Base-by-base conservation (phyloP, 1,140 invertebrate genomes). In the Papilio machaon region DNA sequence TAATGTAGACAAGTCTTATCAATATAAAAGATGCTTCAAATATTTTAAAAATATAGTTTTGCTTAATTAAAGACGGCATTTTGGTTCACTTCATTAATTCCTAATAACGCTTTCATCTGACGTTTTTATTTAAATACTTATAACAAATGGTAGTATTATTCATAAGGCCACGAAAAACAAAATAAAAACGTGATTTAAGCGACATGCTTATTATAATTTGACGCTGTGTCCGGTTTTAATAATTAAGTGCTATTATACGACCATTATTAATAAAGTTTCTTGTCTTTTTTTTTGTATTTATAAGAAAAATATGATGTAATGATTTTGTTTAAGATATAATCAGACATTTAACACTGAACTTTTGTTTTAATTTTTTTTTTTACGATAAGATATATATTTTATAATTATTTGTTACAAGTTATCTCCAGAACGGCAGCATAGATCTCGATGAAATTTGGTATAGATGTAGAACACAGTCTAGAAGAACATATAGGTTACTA, bases 161-260 rank as follows among this genome's bases (percentile, higher is more conserved):
- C 64, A 67, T 67, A 38, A 67, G 30, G 23, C 64, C 64, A 67
- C 64, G 23, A 35, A 67, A 35, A 67, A 35, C 10, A 67, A 23
- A 67, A 67, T 67, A 67, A 67, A 64, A 67, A 67, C 11, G 64
- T 67, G 64, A 67, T 67, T 67, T 67, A 67, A 67, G 64, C 13
- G 64, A 67, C 64, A 35, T 35, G 64, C 64, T 67, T 67, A 67
- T 67, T 67, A 67, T 35, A 67, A 67, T 67, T 67, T 67, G 23
- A 67, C 8, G 23, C 30, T 35, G 35, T 35, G 64, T 67, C 30
- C 64, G 64, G 64, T 67, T 67, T 67, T 35, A 15, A 67, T 67
- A 67, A 67, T 67, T 67, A 38, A 67, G 64, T 67, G 13, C 64
- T 11, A 67, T 67, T 67, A 67, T 67, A 67, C 64, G 23, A 30